These are phyloP conservation scores for Trididemnum miniatum DNA, from an alignment of 23 tunicate species.

Conservation along the genomic window DNA sequence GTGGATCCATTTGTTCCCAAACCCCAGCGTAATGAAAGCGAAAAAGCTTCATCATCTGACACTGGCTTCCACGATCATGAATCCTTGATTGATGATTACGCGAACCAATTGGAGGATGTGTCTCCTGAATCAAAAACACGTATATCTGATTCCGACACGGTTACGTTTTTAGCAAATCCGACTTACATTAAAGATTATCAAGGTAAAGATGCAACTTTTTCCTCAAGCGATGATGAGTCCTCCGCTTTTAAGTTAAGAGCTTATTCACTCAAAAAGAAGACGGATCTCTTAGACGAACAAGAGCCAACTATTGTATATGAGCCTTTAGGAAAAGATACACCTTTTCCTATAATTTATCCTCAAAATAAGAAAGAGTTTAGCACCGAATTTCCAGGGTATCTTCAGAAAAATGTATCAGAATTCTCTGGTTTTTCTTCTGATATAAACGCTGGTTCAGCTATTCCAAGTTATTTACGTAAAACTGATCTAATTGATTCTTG, in stretches of 20 bases:
- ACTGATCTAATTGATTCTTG: too few relatives aligned
- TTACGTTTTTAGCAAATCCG: not conserved
- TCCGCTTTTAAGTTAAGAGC: not conserved
- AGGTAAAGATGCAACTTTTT: not conserved
- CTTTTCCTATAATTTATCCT: not conserved
- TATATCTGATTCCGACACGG: not conserved
- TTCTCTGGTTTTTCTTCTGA: too few relatives aligned
- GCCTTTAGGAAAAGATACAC: not conserved
- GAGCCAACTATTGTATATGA: not conserved
- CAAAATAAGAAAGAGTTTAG: not conserved
- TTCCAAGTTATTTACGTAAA: not conserved
- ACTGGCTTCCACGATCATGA: not conserved
- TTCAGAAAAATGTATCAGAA: not conserved
- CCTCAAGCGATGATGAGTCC: not conserved
- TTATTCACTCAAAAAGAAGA: not conserved
- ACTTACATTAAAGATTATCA: not conserved
- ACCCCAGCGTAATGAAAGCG: not conserved
- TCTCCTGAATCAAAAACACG: not conserved
- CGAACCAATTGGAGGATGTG: not conserved
- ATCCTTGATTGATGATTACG: not conserved
- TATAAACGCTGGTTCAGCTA: not conserved
- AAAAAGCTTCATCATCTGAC: not conserved
- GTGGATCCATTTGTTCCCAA: not conserved
- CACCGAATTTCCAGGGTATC: not conserved
- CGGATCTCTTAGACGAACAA: not conserved